phyloP scores from a whole-genome alignment of 1,140 invertebrate species.

The Habropoda laboriosa region DNA sequence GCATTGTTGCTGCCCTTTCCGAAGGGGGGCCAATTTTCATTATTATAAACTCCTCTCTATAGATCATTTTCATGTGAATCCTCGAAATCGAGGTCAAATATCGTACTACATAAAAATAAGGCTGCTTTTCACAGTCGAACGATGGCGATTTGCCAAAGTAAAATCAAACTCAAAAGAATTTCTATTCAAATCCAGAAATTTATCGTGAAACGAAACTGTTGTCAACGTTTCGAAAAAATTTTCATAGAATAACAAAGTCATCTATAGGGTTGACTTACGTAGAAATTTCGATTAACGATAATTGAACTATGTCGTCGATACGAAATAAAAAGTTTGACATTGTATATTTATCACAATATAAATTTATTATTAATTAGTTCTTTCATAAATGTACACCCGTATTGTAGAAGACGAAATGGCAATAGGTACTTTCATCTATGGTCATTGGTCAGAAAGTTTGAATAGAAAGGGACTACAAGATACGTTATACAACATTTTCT shows the following conservation, averaged over 20 bases:
- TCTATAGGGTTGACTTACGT: no score
- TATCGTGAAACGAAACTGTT: neutral
- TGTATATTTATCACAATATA: neutral
- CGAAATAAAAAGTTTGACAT: neutral
- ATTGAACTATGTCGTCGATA: neutral
- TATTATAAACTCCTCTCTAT: neutral
- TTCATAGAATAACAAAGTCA: no score
- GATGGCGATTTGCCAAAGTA: constrained; percentile 21
- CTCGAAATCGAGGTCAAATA: constrained; percentile 6
- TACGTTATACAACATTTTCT: constrained; percentile 6
- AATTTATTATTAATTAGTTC: no score
- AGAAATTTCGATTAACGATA: no score
- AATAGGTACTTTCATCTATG: neutral
- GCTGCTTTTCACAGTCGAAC: neutral
- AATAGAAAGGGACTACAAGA: neutral
- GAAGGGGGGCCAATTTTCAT: neutral
- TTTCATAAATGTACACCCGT: no score
- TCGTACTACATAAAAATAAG: constrained; percentile 31
- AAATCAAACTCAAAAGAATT: neutral
- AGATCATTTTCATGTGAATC: neutral
- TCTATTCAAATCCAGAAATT: neutral
- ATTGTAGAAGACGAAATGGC: neutral
- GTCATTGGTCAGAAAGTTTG: neutral
- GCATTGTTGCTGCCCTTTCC: neutral
- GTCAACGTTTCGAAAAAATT: neutral